phyloP scores from a whole-genome alignment of 2,113 vertebrate species.

The Tautogolabrus adspersus region DNA sequence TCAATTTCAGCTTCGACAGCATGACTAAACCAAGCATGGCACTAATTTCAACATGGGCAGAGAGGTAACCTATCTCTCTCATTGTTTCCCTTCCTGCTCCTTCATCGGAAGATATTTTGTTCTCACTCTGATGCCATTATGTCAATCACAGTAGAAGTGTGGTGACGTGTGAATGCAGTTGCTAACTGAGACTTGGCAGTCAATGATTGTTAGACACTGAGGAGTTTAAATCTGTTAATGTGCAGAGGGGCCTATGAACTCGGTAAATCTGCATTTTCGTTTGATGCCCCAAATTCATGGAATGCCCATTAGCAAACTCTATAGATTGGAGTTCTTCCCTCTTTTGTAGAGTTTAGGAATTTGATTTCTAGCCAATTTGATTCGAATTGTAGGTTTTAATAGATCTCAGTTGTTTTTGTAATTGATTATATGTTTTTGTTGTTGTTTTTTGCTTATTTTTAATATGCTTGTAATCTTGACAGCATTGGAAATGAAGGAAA shows the following conservation, averaged over 20 bases:
- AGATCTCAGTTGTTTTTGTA: no score
- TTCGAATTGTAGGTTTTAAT: no score
- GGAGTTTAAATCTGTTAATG: conserved; percentile 63
- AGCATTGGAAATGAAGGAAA: no score
- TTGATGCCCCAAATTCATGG: no score
- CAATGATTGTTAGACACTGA: conserved; percentile 72
- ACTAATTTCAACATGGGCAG: conserved; percentile 74
- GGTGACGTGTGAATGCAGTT: conserved; percentile 80
- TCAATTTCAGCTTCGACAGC: conserved; percentile 83
- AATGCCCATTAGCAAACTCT: no score
- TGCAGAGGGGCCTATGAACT: background rate
- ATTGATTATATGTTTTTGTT: no score
- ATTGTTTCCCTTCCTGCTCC: conserved; percentile 62
- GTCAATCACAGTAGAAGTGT: conserved; percentile 78
- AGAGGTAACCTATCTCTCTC: conserved; percentile 75
- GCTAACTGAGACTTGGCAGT: conserved; percentile 75
- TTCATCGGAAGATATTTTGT: conserved; percentile 83
- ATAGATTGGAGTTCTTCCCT: no score
- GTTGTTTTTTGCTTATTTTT: no score
- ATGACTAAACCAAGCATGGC: conserved; percentile 81
- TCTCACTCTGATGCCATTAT: conserved; percentile 82
- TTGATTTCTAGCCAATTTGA: no score
- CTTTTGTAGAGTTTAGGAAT: no score
- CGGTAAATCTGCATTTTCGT: no score
- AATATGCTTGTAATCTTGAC: no score